Evolutionary conservation across 1,140 invertebrate genomes (phyloP).

Genomic region (Gonatopus flavifemur): DNA sequence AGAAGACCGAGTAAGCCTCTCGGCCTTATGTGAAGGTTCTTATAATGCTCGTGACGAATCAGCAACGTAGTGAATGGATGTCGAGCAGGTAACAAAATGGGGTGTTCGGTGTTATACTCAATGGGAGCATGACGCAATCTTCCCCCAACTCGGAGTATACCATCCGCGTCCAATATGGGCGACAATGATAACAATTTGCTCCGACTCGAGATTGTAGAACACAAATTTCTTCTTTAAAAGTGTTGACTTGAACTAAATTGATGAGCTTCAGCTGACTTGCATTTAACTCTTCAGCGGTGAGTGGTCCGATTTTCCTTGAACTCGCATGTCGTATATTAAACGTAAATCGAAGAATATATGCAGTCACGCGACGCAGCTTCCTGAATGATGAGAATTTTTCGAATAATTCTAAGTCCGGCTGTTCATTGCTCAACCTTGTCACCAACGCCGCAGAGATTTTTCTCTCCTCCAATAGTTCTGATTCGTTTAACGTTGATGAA

Average conservation of each 20-base stretch:
- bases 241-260: not conserved
- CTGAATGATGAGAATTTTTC: not conserved
- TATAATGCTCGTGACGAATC: slow-evolving; percentile 38
- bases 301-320: slow-evolving; percentile 1
- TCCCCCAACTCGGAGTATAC: slow-evolving; percentile 50
- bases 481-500: too few species aligned
- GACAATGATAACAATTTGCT: slow-evolving; percentile 27
- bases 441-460: too few species aligned
- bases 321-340: slow-evolving; percentile 14
- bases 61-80: slow-evolving; percentile 40
- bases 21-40: slow-evolving; percentile 40
- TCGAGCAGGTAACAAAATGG: slow-evolving; percentile 34
- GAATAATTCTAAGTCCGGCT: not conserved
- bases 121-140: slow-evolving; percentile 37
- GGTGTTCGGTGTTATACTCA: slow-evolving; percentile 42
- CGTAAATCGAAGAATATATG: not conserved
- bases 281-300: too few species aligned
- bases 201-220: not conserved
- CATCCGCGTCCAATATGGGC: slow-evolving; percentile 40
- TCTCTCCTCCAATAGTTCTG: not conserved
- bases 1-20: slow-evolving; percentile 29
- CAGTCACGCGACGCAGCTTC: too few species aligned
- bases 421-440: too few species aligned
- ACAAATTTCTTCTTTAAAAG: not conserved
- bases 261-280: too few species aligned